Conservation (phyloP, 2,888 invertebrate species). For the Sminthurides aquaticus region DNA sequence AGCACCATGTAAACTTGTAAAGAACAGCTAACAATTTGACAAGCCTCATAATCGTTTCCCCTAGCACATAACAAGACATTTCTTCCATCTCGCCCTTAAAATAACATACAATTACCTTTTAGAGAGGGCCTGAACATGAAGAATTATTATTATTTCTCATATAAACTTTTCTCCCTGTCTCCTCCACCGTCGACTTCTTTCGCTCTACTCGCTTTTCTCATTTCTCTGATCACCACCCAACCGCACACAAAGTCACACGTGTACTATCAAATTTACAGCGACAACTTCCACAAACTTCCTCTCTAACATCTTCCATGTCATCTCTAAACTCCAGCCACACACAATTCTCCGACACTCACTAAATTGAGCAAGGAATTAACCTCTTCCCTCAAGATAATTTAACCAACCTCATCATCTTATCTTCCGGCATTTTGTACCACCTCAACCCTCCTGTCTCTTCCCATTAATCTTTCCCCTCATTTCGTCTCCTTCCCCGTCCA, state of each 20-base stretch:
- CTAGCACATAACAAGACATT: too few species aligned
- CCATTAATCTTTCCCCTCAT: background rate
- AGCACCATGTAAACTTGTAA: too few species aligned
- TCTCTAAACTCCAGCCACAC: background rate
- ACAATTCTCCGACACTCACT: background rate
- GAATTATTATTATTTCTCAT: background rate
- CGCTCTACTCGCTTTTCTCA: too few species aligned
- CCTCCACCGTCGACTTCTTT: background rate
- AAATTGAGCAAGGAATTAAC: background rate
- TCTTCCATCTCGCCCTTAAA: too few species aligned
- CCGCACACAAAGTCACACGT: too few species aligned
- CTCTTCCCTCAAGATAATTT: background rate
- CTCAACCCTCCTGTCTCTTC: background rate
- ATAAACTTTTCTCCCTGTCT: background rate
- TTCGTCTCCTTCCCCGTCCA: too few species aligned
- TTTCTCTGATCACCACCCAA: too few species aligned
- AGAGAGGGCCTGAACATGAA: background rate
- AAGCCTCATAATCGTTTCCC: too few species aligned
- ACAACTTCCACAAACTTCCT: too few species aligned
- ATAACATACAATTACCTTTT: conserved; percentile 23
- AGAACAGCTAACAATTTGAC: too few species aligned
- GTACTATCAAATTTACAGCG: too few species aligned
- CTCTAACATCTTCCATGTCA: too few species aligned
- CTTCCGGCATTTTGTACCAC: background rate
- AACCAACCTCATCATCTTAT: background rate